Percentiles rank a stretch among this genome's conserved stretches.
Evolutionary conservation across 2,113 vertebrate genomes (phyloP).

Genomic region (Zapornia atra): DNA sequence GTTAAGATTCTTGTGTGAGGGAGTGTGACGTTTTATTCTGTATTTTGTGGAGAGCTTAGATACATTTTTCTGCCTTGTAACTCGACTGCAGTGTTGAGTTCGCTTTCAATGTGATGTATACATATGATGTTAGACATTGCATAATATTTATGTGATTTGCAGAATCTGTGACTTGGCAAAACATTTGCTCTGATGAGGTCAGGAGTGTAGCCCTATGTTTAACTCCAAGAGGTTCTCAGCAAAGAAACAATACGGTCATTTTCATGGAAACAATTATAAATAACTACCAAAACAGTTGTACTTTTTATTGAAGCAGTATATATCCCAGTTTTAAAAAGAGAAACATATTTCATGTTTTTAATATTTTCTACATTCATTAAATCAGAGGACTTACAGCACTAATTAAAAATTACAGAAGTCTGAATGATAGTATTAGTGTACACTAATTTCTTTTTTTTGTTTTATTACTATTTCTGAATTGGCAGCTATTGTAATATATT

Average conservation of each 20-base stretch:
- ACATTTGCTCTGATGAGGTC: background rate
- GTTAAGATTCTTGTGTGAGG: background rate
- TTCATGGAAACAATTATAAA: background rate
- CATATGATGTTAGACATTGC: fast-evolving
- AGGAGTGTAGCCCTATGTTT: background rate
- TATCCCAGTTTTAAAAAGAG: background rate
- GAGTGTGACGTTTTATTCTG: background rate
- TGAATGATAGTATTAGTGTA: background rate
- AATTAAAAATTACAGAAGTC: background rate
- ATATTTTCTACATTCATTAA: background rate
- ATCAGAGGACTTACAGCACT: background rate
- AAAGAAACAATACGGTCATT: background rate
- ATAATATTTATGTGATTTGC: background rate
- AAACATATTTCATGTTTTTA: background rate
- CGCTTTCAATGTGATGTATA: background rate
- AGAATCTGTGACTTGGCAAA: background rate
- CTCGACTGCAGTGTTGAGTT: background rate
- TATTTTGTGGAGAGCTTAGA: background rate
- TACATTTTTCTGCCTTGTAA: background rate
- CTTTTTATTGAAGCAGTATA: background rate
- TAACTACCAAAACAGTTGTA: background rate
- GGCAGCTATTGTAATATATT: background rate
- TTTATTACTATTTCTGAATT: background rate
- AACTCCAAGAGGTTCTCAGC: background rate
- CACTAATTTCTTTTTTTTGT: background rate